phyloP scores from a whole-genome alignment of 35 echinoderm and acorn worm genomes.

The Chiridota heheva region DNA sequence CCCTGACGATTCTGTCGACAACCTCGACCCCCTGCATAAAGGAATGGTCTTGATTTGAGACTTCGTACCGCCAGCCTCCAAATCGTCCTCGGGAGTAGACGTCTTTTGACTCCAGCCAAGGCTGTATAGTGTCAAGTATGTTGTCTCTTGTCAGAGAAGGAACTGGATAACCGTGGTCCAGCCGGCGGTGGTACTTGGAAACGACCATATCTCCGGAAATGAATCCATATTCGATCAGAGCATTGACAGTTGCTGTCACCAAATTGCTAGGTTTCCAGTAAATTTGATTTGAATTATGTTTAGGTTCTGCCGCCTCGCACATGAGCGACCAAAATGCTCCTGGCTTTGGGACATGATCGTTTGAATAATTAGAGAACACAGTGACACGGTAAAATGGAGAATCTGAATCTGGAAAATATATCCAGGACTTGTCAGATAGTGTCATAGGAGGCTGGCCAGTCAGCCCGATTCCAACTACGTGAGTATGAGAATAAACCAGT shows the following conservation, averaged over 20 bases:
- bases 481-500: conserved; percentile 41
- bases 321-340: conserved; percentile 30
- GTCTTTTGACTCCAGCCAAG: conserved; percentile 31
- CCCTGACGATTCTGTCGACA: conserved; percentile 12
- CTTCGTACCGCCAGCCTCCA: conserved; percentile 55
- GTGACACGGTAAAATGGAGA: conserved; percentile 54
- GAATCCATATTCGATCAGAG: conserved; percentile 12
- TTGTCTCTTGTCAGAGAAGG: conserved; percentile 19
- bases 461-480: conserved; percentile 44
- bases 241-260: background rate
- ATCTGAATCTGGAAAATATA: conserved; percentile 50
- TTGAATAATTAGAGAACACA: conserved; percentile 44
- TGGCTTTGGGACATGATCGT: conserved; percentile 39
- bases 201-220: conserved; percentile 26
- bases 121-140: conserved; percentile 12
- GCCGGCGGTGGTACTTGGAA: conserved; percentile 38
- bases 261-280: background rate
- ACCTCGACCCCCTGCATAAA: conserved; percentile 56
- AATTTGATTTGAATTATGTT: background rate
- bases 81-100: conserved; percentile 46
- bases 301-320: conserved; percentile 51
- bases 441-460: conserved; percentile 17
- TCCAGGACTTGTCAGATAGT: conserved; percentile 35
- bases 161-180: conserved; percentile 46
- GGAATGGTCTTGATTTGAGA: conserved; percentile 52